Conservation (phyloP, 2,113 vertebrate species). For the Cettia cetti region DNA sequence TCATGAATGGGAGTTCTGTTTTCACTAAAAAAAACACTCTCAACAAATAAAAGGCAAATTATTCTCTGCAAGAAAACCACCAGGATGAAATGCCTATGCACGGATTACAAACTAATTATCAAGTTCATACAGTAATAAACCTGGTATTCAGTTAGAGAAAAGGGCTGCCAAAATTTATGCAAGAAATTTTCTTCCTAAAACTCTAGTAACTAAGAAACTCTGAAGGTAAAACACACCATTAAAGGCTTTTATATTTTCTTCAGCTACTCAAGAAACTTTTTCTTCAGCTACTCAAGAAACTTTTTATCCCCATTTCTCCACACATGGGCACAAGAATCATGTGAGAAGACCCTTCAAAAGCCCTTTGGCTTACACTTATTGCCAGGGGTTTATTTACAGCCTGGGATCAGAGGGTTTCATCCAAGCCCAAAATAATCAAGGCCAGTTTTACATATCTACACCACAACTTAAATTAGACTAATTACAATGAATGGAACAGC, state of each 20-base stretch:
- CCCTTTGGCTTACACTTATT: neutral
- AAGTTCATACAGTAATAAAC: slow-evolving; percentile 57
- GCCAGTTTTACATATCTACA: neutral
- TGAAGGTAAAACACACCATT: neutral
- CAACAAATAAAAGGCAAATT: slow-evolving; percentile 75
- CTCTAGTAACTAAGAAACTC: neutral
- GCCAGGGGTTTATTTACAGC: neutral
- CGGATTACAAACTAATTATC: slow-evolving; percentile 66
- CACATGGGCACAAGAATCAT: neutral
- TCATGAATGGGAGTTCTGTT: slow-evolving; percentile 74
- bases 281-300: no score
- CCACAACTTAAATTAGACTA: neutral
- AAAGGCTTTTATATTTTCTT: neutral
- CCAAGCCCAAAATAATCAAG: neutral
- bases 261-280: neutral
- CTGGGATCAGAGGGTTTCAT: neutral
- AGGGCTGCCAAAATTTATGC: neutral
- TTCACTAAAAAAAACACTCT: slow-evolving; percentile 32
- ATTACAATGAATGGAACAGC: neutral
- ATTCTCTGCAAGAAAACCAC: slow-evolving; percentile 63
- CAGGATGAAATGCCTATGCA: slow-evolving; percentile 62
- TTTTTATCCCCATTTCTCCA: neutral
- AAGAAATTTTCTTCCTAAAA: slow-evolving; percentile 19
- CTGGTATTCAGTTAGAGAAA: slow-evolving; percentile 31
- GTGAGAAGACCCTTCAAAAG: neutral